Evolutionary conservation across 2,113 vertebrate species (phyloP).

Genomic region (Bubalus kerabau): DNA sequence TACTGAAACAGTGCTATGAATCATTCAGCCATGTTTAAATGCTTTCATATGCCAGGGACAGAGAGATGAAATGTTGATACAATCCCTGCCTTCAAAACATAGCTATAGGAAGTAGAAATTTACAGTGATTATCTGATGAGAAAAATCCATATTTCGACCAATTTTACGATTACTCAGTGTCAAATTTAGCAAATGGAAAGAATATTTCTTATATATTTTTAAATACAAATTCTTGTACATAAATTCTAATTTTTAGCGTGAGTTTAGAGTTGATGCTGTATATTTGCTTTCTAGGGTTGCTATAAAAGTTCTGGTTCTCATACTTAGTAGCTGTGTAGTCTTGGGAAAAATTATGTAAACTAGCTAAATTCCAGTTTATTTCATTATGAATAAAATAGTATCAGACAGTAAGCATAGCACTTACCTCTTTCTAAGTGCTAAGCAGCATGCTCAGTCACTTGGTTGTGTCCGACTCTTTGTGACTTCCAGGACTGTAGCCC

Average conservation of each 20-base stretch:
- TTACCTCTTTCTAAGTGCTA: too few relatives aligned
- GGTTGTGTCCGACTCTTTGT: background rate
- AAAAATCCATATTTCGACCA: background rate
- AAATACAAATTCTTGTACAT: background rate
- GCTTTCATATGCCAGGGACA: background rate
- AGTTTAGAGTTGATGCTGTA: too few relatives aligned
- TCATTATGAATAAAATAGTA: too few relatives aligned
- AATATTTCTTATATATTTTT: background rate
- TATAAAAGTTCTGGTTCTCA: too few relatives aligned
- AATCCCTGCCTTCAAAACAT: background rate
- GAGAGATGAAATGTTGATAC: background rate
- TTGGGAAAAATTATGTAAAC: too few relatives aligned
- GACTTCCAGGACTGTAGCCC: background rate
- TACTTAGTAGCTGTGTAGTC: too few relatives aligned
- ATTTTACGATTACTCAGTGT: background rate
- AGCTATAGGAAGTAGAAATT: background rate
- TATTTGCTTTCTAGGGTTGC: too few relatives aligned
- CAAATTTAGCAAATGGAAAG: background rate
- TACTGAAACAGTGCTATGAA: background rate
- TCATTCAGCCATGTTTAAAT: background rate
- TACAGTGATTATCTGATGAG: background rate
- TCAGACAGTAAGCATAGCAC: too few relatives aligned
- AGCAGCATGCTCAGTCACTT: background rate
- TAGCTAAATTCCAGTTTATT: too few relatives aligned
- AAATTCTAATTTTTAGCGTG: background rate